Base-by-base conservation (phyloP, 1,140 invertebrate genomes). In the Acromyrmex heyeri region DNA sequence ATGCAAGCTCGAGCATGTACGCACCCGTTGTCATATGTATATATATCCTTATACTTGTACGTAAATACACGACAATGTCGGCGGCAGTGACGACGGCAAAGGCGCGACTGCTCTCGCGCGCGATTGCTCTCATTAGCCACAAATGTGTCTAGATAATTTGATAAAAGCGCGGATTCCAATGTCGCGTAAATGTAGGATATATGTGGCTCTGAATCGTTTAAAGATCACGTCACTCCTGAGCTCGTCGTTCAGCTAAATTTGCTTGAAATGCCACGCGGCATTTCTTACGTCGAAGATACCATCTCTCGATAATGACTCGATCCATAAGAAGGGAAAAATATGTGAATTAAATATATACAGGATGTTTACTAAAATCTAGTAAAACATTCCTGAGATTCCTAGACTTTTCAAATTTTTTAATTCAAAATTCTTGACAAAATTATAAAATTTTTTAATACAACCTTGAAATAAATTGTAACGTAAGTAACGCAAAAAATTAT, bases 81-180 rank as follows among this genome's bases (percentile, higher is more conserved):
- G 75, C 50, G 53, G 59, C 67, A 88, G 57, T 85, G 59, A 30
- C 50, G 34, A 0, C 55, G 57, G 70, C 89, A 91, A 91, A 91
- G 62, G 57, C 53, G 30, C 44, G n/a, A 57, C 18, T n/a, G n/a
- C n/a, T n/a, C n/a, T 76, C 87, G 83, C 86, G 83, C 76, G 87
- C 27, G 79, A 87, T 89, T 86, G 88, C 88, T 93, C 92, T 93
- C 91, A 93, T 93, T 93, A 93, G 87, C 86, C n/a, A 86, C 90
- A 92, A 14, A 92, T 93, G 92, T 93, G 90, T 89, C 92, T 92
- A 93, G 88, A 86, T 93, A 93, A 93, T 93, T 93, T 86, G 93
- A 92, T 93, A 93, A 93, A 93, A 93, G 90, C 92, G 91, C 91
- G 81, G 91, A 93, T 93, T 93, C 93, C 93, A 90, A 93, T 93